A percentile compares a stretch with the other conserved stretches of the same genome.
phyloP scores from a whole-genome alignment of 2,797 vertebrate genomes.

The Manis crassicaudata region DNA sequence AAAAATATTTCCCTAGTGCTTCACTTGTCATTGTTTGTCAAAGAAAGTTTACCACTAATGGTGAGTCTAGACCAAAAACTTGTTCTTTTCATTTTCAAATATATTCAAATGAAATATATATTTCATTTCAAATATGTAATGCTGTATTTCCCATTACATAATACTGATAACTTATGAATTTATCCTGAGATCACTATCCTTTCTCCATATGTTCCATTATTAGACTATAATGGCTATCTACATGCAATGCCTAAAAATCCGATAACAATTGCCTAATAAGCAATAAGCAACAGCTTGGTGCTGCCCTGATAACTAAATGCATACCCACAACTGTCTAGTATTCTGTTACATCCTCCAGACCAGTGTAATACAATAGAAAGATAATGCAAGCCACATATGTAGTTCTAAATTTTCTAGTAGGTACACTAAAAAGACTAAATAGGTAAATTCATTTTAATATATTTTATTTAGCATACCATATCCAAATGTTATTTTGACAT shows the following conservation, averaged over 20 bases:
- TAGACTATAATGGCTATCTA: not conserved
- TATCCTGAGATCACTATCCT: not conserved
- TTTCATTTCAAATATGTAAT: not conserved
- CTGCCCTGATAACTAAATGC: not conserved
- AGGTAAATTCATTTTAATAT: not conserved
- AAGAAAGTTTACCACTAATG: not conserved
- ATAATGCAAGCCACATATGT: not conserved
- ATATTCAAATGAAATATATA: too few species aligned
- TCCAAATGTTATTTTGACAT: not conserved
- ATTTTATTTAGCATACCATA: conserved; percentile 8
- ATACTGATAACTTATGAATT: not conserved
- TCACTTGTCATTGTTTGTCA: not conserved
- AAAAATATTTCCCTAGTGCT: not conserved
- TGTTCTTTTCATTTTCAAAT: too few species aligned
- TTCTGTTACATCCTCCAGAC: not conserved
- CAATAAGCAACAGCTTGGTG: not conserved
- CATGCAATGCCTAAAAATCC: not conserved
- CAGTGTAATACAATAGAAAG: not conserved
- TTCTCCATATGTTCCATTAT: not conserved
- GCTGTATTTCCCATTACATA: not conserved
- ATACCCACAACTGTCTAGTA: not conserved
- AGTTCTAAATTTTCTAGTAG: not conserved
- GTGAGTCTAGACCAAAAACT: not conserved
- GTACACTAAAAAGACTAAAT: not conserved
- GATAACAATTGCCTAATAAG: not conserved